These are phyloP conservation scores for Pelobates cultripes DNA, from an alignment of 2,797 vertebrate species.

Conservation along the genomic window DNA sequence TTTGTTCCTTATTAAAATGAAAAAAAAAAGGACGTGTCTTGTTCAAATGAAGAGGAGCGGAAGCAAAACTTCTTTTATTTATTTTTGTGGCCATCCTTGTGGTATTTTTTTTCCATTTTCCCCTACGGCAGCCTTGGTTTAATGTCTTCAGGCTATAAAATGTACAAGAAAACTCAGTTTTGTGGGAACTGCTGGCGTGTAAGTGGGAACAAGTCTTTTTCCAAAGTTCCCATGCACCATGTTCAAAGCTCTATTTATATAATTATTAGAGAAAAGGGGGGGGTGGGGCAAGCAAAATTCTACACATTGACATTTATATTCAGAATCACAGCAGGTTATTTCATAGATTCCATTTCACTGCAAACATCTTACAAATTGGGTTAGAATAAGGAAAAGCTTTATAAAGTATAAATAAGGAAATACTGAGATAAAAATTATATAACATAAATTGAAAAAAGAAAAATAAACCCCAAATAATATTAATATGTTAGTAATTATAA, in stretches of 20 bases:
- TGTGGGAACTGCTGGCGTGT: constrained; percentile 63
- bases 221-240: constrained; percentile 63
- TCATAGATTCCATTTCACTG: too few relatives aligned
- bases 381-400: too few relatives aligned
- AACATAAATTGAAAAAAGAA: too few relatives aligned
- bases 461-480: background rate
- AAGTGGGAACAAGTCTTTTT: constrained; percentile 56
- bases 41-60: constrained; percentile 55
- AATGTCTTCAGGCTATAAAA: constrained; percentile 36
- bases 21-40: constrained; percentile 6
- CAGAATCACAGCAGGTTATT: constrained; percentile 19
- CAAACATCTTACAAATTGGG: too few relatives aligned
- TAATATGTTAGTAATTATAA: too few relatives aligned
- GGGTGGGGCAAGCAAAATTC: background rate
- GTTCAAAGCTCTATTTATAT: constrained; percentile 60
- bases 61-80: constrained; percentile 17
- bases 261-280: constrained; percentile 24
- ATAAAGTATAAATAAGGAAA: too few relatives aligned
- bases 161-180: constrained; percentile 61
- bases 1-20: constrained; percentile 60
- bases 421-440: too few relatives aligned
- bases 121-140: constrained; percentile 13
- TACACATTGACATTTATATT: background rate
- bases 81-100: constrained; percentile 59
- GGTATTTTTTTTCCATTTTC: constrained; percentile 58